These are phyloP conservation scores for Gallinago stenura DNA, from an alignment of 2,797 vertebrate species.

Conservation along the genomic window DNA sequence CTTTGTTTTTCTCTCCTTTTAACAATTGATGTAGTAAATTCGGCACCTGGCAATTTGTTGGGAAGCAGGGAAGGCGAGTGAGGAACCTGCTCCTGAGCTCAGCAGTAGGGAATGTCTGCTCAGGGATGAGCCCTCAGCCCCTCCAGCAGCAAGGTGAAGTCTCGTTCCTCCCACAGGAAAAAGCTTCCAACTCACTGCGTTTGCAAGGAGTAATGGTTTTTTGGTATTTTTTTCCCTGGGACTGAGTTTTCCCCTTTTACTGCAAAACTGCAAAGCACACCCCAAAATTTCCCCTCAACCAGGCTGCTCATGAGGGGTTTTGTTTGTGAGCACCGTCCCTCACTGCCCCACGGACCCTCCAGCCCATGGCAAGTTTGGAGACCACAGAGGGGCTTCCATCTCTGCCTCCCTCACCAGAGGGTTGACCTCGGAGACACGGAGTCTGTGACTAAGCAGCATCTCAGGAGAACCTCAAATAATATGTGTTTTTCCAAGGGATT, in stretches of 20 bases:
- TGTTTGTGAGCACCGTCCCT: background rate
- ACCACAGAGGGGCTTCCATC: background rate
- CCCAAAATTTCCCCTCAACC: background rate
- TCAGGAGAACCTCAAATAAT: background rate
- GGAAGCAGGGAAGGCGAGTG: background rate
- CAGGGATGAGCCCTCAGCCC: background rate
- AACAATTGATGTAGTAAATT: background rate
- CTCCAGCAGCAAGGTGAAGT: background rate
- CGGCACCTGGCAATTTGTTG: background rate
- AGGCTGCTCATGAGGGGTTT: background rate
- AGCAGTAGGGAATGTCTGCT: background rate
- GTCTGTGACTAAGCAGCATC: background rate
- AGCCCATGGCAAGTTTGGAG: background rate
- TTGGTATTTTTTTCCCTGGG: background rate
- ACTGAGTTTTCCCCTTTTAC: background rate
- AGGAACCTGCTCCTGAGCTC: background rate
- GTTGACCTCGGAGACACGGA: background rate
- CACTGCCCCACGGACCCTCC: background rate
- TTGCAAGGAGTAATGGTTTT: background rate
- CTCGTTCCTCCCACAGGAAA: rapidly evolving
- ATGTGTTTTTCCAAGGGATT: background rate
- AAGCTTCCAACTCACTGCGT: background rate
- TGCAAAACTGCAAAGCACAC: background rate
- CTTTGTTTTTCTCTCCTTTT: background rate
- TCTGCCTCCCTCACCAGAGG: background rate